Conservation (phyloP, 92 coral and sea anemone species). For the Palythoa heliodiscus region DNA sequence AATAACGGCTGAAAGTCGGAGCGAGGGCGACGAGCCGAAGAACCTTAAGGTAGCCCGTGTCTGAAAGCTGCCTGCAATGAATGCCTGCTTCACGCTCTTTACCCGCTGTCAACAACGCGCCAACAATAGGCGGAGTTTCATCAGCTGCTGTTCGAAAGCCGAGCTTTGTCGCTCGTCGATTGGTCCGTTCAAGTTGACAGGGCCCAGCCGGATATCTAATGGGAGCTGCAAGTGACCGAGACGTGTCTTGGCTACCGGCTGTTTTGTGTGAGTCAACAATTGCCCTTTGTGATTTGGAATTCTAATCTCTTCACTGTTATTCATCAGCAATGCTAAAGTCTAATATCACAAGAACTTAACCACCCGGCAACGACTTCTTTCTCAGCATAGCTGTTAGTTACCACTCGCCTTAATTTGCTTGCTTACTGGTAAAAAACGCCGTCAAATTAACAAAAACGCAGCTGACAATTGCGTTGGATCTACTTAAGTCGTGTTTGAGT, state of each 20-base stretch:
- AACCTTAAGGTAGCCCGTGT: conserved; percentile 24
- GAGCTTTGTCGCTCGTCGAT: conserved; percentile 21
- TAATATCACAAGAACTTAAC: not conserved
- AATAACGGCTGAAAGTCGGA: not conserved
- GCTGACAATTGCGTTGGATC: too few relatives aligned
- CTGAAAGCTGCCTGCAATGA: not conserved
- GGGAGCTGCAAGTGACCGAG: conserved; percentile 15
- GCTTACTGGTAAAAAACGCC: too few relatives aligned
- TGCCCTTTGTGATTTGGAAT: not conserved
- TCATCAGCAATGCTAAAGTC: not conserved
- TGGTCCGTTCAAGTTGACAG: conserved; percentile 38
- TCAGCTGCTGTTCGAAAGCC: conserved; percentile 40
- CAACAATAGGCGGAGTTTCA: conserved; percentile 45
- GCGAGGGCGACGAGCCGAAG: not conserved
- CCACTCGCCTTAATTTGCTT: too few relatives aligned
- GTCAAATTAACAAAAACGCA: too few relatives aligned
- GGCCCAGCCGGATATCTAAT: conserved; percentile 37
- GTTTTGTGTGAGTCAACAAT: not conserved
- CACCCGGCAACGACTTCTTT: not conserved
- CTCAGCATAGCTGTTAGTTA: too few relatives aligned
- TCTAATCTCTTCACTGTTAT: not conserved
- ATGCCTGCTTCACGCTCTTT: conserved; percentile 25
- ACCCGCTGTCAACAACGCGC: conserved; percentile 48
- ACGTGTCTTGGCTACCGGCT: conserved; percentile 21
- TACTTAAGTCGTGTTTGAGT: too few relatives aligned